Percentiles rank a stretch among this genome's conserved stretches.
phyloP scores from a whole-genome alignment of 2,888 invertebrate species.

The Aphelenchoides bicaudatus region DNA sequence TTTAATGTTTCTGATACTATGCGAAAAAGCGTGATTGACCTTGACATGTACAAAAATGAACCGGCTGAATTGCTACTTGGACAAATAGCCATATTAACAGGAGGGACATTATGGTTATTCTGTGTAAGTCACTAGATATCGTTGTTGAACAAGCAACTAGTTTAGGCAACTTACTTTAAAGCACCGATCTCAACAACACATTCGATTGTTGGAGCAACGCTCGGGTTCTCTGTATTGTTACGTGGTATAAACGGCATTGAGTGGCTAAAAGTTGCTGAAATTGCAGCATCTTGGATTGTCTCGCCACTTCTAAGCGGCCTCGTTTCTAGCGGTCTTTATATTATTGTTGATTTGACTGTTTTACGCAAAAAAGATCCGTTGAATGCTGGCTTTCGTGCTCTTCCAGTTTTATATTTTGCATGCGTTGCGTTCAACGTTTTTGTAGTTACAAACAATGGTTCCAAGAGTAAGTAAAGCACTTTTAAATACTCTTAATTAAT shows the following conservation, averaged over 20 bases:
- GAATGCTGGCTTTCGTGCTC: constrained; percentile 71
- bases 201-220: constrained; percentile 93
- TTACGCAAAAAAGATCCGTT: constrained; percentile 53
- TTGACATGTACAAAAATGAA: constrained; percentile 75
- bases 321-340: constrained; percentile 70
- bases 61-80: constrained; percentile 83
- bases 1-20: constrained; percentile 91
- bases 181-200: constrained; percentile 96
- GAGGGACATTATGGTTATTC: constrained; percentile 89
- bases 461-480: constrained; percentile 67
- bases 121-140: constrained; percentile 68
- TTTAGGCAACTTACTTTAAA: constrained; percentile 85
- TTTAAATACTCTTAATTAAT: constrained; percentile 5
- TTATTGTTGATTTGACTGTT: constrained; percentile 66
- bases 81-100: constrained; percentile 66
- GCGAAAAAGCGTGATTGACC: constrained; percentile 90
- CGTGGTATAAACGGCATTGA: constrained; percentile 78
- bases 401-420: constrained; percentile 88
- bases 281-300: constrained; percentile 89
- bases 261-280: constrained; percentile 77
- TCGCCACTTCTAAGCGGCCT: constrained; percentile 86
- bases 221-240: constrained; percentile 90
- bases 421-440: constrained; percentile 87
- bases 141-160: constrained; percentile 80
- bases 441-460: constrained; percentile 85